Conservation (phyloP, 1,140 invertebrate genomes). For the Drosophila pseudoananassae region DNA sequence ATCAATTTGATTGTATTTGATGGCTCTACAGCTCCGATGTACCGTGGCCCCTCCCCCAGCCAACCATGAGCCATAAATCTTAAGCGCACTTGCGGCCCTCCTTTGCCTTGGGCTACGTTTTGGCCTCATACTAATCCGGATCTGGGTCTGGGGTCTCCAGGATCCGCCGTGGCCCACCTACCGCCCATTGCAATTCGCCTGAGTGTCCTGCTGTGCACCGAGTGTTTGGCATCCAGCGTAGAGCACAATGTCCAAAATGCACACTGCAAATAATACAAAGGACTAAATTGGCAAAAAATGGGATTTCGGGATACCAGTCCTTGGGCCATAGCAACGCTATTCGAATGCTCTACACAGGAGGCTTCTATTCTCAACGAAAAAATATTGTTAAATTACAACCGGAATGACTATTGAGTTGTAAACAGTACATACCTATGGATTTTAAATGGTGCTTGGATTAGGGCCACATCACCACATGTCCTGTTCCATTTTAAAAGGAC, state of each 20-base stretch:
- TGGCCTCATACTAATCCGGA: constrained; percentile 9
- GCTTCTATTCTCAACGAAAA: not conserved
- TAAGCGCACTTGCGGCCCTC: constrained; percentile 60
- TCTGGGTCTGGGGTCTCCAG: not conserved
- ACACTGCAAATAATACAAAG: constrained; percentile 64
- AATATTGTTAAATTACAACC: constrained; percentile 8
- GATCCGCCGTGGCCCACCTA: not conserved
- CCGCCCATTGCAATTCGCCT: constrained; percentile 59
- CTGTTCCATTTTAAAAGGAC: constrained; percentile 14
- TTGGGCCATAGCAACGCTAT: not conserved
- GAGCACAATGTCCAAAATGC: constrained; percentile 74
- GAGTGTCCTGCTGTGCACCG: constrained; percentile 61
- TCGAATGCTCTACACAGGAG: not conserved
- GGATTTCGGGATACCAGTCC: not conserved
- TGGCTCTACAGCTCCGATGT: constrained; percentile 43
- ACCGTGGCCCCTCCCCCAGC: not conserved
- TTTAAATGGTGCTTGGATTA: not conserved
- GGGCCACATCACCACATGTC: constrained; percentile 20
- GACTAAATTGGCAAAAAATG: constrained; percentile 37
- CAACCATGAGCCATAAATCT: constrained; percentile 73
- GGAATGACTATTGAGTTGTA: constrained; percentile 9
- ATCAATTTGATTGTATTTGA: constrained; percentile 81
- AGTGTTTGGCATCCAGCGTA: constrained; percentile 49
- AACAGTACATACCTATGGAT: not conserved
- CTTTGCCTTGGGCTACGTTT: constrained; percentile 16